Conservation (phyloP, 2,797 vertebrate species). For the Phalanger gymnotis region DNA sequence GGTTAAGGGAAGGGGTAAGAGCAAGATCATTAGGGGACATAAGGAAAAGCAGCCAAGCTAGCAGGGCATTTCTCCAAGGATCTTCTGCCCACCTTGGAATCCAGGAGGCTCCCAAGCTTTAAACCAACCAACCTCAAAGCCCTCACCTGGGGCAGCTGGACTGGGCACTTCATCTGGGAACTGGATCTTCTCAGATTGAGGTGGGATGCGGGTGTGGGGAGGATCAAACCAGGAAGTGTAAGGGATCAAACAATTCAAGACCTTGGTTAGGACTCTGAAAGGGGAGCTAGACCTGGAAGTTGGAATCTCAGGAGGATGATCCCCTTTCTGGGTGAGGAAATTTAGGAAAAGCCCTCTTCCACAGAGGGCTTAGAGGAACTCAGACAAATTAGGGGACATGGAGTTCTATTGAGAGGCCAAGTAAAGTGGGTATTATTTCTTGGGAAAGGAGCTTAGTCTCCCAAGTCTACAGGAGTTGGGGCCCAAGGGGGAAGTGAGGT, state of each 20-base stretch:
- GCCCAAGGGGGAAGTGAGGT: background rate
- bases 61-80: background rate
- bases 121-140: background rate
- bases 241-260: conserved; percentile 6
- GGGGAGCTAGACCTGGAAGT: background rate
- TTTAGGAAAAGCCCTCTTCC: background rate
- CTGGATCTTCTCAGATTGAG: conserved; percentile 7
- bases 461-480: background rate
- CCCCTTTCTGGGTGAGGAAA: background rate
- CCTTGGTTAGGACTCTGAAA: background rate
- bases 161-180: background rate
- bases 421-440: background rate
- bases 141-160: conserved; percentile 40
- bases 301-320: background rate
- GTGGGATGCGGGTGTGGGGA: background rate
- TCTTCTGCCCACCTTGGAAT: conserved; percentile 29
- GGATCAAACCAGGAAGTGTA: background rate
- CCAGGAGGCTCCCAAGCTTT: background rate
- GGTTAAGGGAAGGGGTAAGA: background rate
- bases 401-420: background rate
- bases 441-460: conserved; percentile 2
- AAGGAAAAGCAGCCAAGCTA: background rate
- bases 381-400: background rate
- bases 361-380: background rate
- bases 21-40: background rate